Conservation (phyloP, 2,888 invertebrate genomes). For the Baronia brevicornis region DNA sequence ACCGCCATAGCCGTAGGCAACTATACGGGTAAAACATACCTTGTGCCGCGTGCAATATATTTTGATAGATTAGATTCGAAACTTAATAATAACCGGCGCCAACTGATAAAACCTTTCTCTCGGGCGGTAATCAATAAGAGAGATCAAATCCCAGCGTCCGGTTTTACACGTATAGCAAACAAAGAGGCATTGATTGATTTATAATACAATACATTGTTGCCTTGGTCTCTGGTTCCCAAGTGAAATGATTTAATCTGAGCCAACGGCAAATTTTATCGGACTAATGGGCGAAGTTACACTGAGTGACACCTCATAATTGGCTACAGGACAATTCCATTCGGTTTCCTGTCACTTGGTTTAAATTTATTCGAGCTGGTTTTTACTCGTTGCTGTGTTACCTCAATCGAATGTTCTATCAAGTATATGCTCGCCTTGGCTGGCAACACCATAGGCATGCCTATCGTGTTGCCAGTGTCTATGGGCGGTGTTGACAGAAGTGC, state of each 20-base stretch:
- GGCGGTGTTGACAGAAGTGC: no score
- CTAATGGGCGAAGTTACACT: constrained; percentile 8
- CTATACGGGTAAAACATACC: no score
- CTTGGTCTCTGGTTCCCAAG: constrained; percentile 6
- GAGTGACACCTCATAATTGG: constrained; percentile 14
- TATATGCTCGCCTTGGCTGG: no score
- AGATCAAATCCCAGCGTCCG: background rate
- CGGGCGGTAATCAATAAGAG: no score
- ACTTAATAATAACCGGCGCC: no score
- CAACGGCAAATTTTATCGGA: constrained; percentile 4
- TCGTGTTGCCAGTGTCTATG: no score
- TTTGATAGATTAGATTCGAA: no score
- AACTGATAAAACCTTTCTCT: constrained; percentile 7
- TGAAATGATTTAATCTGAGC: constrained; percentile 3
- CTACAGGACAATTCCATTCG: constrained; percentile 14
- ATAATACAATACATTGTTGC: constrained; percentile 6
- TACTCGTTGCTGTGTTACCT: constrained; percentile 1
- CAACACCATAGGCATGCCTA: no score
- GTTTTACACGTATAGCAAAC: background rate
- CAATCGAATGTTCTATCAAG: constrained; percentile 4
- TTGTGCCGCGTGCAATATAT: no score
- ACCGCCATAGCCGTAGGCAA: no score
- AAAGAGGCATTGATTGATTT: constrained; percentile 10
- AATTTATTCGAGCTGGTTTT: constrained; percentile 3
- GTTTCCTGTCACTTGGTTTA: constrained; percentile 3